Base-by-base conservation (phyloP, 2,113 vertebrate species). In the Greenwoodochromis staneri region DNA sequence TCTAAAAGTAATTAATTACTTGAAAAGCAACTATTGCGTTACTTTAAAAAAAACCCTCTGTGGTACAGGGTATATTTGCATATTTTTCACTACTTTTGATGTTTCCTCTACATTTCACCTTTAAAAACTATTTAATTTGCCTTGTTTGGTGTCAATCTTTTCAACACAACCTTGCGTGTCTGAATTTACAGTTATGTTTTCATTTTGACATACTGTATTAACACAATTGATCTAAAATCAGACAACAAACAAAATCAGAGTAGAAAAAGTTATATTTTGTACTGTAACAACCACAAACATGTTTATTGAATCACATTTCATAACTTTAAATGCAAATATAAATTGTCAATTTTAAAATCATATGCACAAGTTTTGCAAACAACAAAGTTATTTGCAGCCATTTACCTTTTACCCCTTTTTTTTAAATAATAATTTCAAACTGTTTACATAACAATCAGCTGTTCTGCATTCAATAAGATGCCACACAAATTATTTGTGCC, bases 361-460 rank as follows among this genome's bases (percentile, higher is more conserved):
- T 54, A 54, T 24, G n/a, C 10, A 24, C 1, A 24, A 24, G 1
- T 55, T 24, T 24, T 55, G 53, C 11, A 55, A 24, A 24, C 6
- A 55, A 55, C 11, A 55, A 55, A 54, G 53, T 54, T 54, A 54
- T 7, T 55, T 24, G 53, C 10, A 54, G 6, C 53, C 53, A 54
- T 54, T 55, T 55, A 13, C n/a, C n/a, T 54, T 54, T 24, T 54
- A 24, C 53, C 10, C 10, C 5, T 0, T 2, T 10, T 53, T 53
- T 21, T 2, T 0, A 4, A 4, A n/a, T 1, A 51, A n/a, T 0
- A 1, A 51, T n/a, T 53, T 53, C 19, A n/a, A 53, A n/a, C 19
- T n/a, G 0, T 10, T 53, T 21, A 11, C 3, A 21, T 0, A 53
- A 53, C n/a, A 53, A 53, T 21, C 51, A 53, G 51, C 1, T 54